Evolutionary conservation across 2,888 invertebrate genomes (phyloP).

Genomic region (Diploptera punctata): DNA sequence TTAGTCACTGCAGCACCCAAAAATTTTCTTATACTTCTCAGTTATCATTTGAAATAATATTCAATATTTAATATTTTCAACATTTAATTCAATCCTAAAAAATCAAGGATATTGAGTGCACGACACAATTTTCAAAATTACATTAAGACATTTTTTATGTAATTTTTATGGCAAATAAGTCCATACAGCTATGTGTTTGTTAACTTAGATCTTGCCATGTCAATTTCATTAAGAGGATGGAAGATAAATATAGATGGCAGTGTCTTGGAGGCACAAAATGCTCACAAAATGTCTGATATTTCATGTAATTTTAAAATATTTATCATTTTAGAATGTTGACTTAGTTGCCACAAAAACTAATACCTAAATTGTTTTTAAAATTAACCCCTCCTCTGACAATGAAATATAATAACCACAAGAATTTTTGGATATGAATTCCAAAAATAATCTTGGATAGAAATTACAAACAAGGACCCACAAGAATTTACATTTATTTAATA

Average conservation of each 20-base stretch:
- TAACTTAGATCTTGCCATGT: neutral
- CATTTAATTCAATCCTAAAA: constrained; percentile 11
- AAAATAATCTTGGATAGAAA: too few relatives aligned
- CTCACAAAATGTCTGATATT: neutral
- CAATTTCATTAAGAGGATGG: neutral
- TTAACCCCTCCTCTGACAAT: neutral
- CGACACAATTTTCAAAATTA: constrained; percentile 21
- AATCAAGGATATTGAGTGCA: constrained; percentile 22
- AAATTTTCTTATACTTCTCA: neutral
- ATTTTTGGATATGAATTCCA: too few relatives aligned
- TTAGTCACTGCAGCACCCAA: constrained; percentile 27
- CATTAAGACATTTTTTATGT: constrained; percentile 22
- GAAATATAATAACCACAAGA: too few relatives aligned
- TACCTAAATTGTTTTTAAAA: constrained; percentile 9
- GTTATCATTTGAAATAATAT: constrained; percentile 22
- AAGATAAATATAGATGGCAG: constrained; percentile 16
- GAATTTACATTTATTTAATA: too few relatives aligned
- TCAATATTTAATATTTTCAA: neutral
- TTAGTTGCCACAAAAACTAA: constrained; percentile 25
- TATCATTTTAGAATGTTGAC: constrained; percentile 8
- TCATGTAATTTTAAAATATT: too few relatives aligned
- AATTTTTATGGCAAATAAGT: constrained; percentile 32
- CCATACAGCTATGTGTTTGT: neutral
- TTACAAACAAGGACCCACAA: too few relatives aligned
- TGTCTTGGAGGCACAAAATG: constrained; percentile 4